phyloP scores from a whole-genome alignment of 2,113 vertebrate genomes.

The Marmota monax region DNA sequence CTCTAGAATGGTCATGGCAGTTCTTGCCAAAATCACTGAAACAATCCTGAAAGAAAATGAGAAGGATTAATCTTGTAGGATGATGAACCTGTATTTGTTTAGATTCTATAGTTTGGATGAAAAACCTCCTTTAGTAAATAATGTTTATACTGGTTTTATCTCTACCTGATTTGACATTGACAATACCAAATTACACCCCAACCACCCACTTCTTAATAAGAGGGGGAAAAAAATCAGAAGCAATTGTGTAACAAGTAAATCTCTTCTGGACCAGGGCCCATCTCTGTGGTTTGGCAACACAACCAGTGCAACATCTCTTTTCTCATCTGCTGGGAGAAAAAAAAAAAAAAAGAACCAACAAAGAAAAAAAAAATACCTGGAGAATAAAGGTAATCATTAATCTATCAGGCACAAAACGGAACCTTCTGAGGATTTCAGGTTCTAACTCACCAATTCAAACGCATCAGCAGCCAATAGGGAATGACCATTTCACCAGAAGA shows the following conservation, averaged over 20 bases:
- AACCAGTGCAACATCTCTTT: slow-evolving; percentile 62
- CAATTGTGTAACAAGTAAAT: slow-evolving; percentile 73
- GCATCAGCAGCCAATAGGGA: slow-evolving; percentile 64
- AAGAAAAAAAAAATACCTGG: slow-evolving; percentile 60
- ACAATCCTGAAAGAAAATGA: not conserved
- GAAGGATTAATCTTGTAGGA: not conserved
- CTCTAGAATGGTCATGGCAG: not conserved
- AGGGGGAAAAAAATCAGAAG: slow-evolving; percentile 37
- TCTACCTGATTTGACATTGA: not conserved
- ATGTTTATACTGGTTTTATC: not conserved
- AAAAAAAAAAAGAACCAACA: not conserved
- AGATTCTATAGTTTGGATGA: not conserved
- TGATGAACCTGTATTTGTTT: not conserved
- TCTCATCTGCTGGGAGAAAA: slow-evolving; percentile 68
- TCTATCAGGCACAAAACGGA: slow-evolving; percentile 66
- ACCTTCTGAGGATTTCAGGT: slow-evolving; percentile 59
- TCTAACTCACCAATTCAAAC: slow-evolving; percentile 75
- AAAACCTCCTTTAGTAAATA: slow-evolving; percentile 25
- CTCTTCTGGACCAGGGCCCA: slow-evolving; percentile 80
- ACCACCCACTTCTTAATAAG: slow-evolving; percentile 56
- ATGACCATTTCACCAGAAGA: slow-evolving; percentile 78
- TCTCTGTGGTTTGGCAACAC: slow-evolving; percentile 76
- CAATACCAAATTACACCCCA: slow-evolving; percentile 45
- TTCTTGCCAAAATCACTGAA: not conserved
- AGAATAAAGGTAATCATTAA: slow-evolving; percentile 87